Evolutionary conservation across 1,140 invertebrate genomes (phyloP).

Genomic region (Saccostrea glomerata): DNA sequence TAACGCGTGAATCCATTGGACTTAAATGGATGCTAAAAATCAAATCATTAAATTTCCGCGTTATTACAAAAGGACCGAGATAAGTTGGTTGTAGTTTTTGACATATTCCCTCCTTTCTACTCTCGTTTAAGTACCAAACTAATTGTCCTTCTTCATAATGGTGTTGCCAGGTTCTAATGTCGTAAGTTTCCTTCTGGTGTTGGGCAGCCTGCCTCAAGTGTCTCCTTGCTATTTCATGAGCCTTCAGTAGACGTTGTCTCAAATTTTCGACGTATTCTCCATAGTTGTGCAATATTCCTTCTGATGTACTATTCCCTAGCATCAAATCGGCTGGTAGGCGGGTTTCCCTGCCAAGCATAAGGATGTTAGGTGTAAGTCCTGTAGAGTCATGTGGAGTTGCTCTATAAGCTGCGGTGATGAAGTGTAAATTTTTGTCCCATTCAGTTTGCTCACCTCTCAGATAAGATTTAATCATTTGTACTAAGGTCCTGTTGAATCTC

Average conservation of each 20-base stretch:
- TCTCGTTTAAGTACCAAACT: conserved; percentile 43
- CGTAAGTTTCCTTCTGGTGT: conserved; percentile 47
- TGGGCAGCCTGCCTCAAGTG: conserved; percentile 17
- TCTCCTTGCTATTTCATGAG: conserved; percentile 48
- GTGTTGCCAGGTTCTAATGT: conserved; percentile 3
- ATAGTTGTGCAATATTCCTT: conserved; percentile 2
- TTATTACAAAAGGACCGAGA: conserved; percentile 36
- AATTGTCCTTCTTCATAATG: conserved; percentile 41
- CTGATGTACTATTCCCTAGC: too few species aligned
- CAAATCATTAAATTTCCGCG: background rate
- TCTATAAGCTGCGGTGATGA: conserved; percentile 41
- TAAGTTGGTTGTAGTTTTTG: conserved; percentile 15
- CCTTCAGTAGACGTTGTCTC: conserved; percentile 3
- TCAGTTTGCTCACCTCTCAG: conserved; percentile 45
- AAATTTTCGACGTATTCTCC: conserved; percentile 47
- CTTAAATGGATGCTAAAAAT: conserved; percentile 21
- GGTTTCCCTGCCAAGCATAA: conserved; percentile 49
- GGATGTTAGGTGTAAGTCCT: conserved; percentile 43
- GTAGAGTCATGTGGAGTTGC: conserved; percentile 44
- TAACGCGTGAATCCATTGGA: too few species aligned
- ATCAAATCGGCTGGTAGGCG: conserved; percentile 31
- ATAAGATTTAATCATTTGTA: conserved; percentile 49
- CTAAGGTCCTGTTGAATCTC: conserved; percentile 45
- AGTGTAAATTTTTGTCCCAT: conserved; percentile 10
- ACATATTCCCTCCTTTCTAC: conserved; percentile 1